Evolutionary conservation across 2,888 invertebrate genomes (phyloP).

Genomic region (Torymus aiolomorphi): DNA sequence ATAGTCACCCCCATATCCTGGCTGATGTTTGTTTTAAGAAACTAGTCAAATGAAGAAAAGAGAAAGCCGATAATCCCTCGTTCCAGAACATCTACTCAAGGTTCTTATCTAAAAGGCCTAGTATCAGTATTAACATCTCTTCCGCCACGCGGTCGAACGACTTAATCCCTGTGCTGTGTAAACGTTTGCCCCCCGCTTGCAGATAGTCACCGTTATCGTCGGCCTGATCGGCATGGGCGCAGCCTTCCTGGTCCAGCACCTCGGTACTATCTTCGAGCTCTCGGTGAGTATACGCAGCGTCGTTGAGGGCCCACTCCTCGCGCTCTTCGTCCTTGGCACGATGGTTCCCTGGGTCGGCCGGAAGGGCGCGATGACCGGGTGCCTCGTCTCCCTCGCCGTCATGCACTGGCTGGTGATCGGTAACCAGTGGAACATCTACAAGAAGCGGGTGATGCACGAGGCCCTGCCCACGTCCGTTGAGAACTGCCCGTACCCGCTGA

Average conservation of each 20-base stretch:
- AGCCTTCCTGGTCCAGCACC: constrained; percentile 79
- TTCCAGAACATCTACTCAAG: too few relatives aligned
- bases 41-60: too few relatives aligned
- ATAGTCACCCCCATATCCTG: too few relatives aligned
- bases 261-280: constrained; percentile 83
- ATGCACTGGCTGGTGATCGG: constrained; percentile 68
- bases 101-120: too few relatives aligned
- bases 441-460: constrained; percentile 58
- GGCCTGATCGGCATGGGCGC: constrained; percentile 77
- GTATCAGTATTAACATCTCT: too few relatives aligned
- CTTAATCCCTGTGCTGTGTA: too few relatives aligned
- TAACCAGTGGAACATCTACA: constrained; percentile 64
- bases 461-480: constrained; percentile 62
- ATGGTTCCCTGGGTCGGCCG: constrained; percentile 79
- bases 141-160: too few relatives aligned
- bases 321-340: constrained; percentile 83
- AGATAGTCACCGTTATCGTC: constrained; percentile 77
- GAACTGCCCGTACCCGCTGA: constrained; percentile 62
- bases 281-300: constrained; percentile 81
- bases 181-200: constrained; percentile 19
- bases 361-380: constrained; percentile 78
- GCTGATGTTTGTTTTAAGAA: too few relatives aligned
- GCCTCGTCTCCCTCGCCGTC: constrained; percentile 63
- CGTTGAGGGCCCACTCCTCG: constrained; percentile 82
- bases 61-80: too few relatives aligned